Evolutionary conservation across 2,888 invertebrate species (phyloP).

Genomic region (Hypselothyrea guttata): DNA sequence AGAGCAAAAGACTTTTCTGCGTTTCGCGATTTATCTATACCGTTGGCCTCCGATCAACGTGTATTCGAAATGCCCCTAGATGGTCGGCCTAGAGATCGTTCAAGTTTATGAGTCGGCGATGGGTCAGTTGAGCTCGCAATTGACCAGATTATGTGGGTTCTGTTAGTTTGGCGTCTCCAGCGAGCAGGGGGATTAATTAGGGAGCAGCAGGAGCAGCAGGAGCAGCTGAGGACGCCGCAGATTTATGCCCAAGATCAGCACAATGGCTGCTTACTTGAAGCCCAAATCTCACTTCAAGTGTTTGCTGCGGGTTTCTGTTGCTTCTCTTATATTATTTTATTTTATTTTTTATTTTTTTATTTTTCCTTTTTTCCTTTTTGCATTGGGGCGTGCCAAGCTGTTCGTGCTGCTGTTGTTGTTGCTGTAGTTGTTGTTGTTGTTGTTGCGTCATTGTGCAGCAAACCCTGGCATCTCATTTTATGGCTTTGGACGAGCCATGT

Average conservation of each 20-base stretch:
- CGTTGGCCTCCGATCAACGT: conserved; percentile 1
- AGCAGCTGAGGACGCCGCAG: too few species aligned
- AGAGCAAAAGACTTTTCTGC: background rate
- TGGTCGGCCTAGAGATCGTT: conserved; percentile 38
- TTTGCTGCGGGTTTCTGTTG: conserved; percentile 39
- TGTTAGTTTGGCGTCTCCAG: conserved; percentile 27
- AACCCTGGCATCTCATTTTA: conserved; percentile 64
- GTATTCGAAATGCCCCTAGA: conserved; percentile 37
- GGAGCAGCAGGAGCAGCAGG: too few species aligned
- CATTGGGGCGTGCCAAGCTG: conserved; percentile 39
- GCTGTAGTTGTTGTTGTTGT: conserved; percentile 15
- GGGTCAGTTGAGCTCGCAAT: too few species aligned
- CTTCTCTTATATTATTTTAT: background rate
- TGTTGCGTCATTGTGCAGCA: conserved; percentile 56
- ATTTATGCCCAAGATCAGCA: conserved; percentile 6
- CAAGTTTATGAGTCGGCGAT: too few species aligned
- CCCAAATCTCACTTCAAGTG: conserved; percentile 1
- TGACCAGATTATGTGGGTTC: conserved; percentile 4
- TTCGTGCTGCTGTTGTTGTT: background rate
- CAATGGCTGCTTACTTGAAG: background rate
- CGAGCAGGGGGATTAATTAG: too few species aligned
- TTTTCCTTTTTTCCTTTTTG: conserved; percentile 6
- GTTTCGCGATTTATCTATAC: conserved; percentile 60
- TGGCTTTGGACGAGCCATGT: conserved; percentile 45
- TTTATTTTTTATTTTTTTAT: background rate